Evolutionary conservation across 1,140 invertebrate genomes (phyloP), one percentile per base, ranked within the genome.

Genomic region (Periplaneta americana): DNA sequence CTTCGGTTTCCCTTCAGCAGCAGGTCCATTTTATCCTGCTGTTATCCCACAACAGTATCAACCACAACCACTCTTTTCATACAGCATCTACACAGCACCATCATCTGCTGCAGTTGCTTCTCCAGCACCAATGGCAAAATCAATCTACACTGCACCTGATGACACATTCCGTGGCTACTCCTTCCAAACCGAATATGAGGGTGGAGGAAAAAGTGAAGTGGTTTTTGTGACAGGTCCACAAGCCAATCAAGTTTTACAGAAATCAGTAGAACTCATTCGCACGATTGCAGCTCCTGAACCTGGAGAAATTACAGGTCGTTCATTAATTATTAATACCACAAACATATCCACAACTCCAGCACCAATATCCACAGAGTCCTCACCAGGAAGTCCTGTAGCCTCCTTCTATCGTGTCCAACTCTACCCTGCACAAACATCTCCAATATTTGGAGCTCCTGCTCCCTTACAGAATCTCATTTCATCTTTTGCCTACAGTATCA

Each of bases 181-280:
- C 6, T 85, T 84, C 80, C 80, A 80, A 28, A 85, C 83, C n/a
- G 75, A 83, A 66, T 82, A 80, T 80, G 78, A 84, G 10, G 78
- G 76, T 82, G 84, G 83, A 22, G 82, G 78, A 0, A 79, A 74
- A 81, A 82, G 81, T 15, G 81, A 81, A 75, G 84, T 84, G 36
- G 34, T 82, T 15, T 83, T 83, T 80, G 39, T 85, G 34, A 76
- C 85, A 34, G 82, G 84, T 74, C 82, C 79, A 35, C 75, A 83
- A 57, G 37, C 74, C 15, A 35, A 80, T 4, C 33, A 34, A 9
- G 34, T 74, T 34, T 22, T 80, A 48, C 32, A 80, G n/a, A 48
- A 79, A 33, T 35, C 35, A 8, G 8, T 48, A n/a, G 31, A 48
- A 37, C 48, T 66, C n/a, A n/a, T 66, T n/a, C 48, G 5, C 22